Conservation (phyloP, 2,888 invertebrate species). For the Bugula neritina region DNA sequence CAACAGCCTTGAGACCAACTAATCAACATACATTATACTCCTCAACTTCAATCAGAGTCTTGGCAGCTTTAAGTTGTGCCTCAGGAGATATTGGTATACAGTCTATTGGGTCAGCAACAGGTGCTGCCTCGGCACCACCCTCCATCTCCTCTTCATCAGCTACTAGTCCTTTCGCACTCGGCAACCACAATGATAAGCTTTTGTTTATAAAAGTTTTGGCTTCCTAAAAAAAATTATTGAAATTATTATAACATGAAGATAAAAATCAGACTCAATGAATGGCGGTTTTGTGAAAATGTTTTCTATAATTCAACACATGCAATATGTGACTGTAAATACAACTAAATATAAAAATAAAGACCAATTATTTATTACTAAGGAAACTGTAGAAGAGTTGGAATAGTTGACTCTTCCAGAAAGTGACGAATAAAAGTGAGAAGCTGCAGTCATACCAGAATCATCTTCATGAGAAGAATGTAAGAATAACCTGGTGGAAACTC, state of each 20-base stretch:
- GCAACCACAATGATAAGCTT: conserved; percentile 54
- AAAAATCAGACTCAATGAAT: background rate
- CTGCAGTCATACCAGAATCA: too few species aligned
- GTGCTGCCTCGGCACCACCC: background rate
- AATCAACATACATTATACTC: conserved; percentile 43
- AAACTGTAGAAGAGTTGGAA: too few species aligned
- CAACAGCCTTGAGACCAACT: too few species aligned
- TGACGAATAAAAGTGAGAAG: too few species aligned
- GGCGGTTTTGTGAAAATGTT: background rate
- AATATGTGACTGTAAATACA: too few species aligned
- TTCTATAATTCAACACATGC: too few species aligned
- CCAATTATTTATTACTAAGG: too few species aligned
- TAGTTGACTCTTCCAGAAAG: too few species aligned
- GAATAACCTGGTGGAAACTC: too few species aligned
- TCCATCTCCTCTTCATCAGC: conserved; percentile 23
- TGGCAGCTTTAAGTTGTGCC: conserved; percentile 48
- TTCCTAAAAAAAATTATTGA: background rate
- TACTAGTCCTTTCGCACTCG: conserved; percentile 32
- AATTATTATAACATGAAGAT: background rate
- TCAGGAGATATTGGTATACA: conserved; percentile 42
- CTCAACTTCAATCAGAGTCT: conserved; percentile 53
- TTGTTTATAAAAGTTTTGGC: conserved; percentile 43
- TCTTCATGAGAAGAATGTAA: too few species aligned
- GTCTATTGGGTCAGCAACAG: conserved; percentile 12
- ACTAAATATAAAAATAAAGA: too few species aligned